phyloP scores from a whole-genome alignment of 2,888 invertebrate species.

The Stenchaetothrips biformis region DNA sequence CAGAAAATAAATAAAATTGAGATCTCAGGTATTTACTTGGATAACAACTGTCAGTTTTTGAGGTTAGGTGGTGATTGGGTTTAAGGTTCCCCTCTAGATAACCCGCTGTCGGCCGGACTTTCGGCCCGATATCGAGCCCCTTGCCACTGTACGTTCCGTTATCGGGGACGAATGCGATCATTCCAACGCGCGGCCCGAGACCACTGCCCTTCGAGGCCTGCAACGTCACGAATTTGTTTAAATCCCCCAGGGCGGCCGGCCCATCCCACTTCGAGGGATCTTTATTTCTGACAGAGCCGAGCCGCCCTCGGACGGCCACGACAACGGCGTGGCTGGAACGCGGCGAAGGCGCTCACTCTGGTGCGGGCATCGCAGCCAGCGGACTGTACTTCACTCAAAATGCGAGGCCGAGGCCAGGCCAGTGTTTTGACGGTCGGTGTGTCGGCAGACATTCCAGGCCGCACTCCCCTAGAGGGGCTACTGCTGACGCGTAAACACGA shows the following conservation, averaged over 20 bases:
- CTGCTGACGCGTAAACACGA: not conserved
- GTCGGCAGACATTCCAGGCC: conserved; percentile 15
- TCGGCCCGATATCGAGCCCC: no score
- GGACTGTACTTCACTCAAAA: not conserved
- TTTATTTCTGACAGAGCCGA: not conserved
- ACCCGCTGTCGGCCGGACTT: no score
- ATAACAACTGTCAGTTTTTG: conserved; percentile 1
- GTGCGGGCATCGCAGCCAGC: not conserved
- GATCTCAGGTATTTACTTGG: not conserved
- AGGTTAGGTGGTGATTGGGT: not conserved
- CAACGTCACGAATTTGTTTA: not conserved
- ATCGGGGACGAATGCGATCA: no score
- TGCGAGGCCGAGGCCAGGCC: not conserved
- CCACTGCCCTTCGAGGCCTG: not conserved
- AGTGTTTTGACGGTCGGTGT: not conserved
- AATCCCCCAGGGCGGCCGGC: not conserved
- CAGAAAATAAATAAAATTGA: no score
- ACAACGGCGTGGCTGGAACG: no score
- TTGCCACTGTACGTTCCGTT: no score
- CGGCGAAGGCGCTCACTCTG: no score
- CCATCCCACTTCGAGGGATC: not conserved
- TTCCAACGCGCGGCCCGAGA: no score
- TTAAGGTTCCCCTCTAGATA: no score
- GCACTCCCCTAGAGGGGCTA: not conserved
- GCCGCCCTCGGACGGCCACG: not conserved